Conservation (phyloP, 2,113 vertebrate genomes). For the Capreolus pygargus region DNA sequence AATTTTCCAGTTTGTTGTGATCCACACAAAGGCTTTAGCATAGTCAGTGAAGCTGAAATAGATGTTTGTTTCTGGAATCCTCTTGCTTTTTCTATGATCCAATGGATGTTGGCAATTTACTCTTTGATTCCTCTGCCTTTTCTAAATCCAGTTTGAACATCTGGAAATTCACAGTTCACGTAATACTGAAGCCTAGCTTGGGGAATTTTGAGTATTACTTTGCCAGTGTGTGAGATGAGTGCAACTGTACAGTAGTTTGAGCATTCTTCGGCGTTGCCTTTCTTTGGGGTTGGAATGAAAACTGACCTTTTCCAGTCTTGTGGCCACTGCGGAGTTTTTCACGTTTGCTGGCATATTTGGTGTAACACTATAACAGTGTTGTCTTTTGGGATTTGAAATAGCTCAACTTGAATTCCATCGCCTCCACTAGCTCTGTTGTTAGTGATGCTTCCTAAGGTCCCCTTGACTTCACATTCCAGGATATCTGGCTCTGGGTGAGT, state of each 20-base stretch:
- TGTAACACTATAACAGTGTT: not conserved
- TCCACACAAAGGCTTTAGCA: not conserved
- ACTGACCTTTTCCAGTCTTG: not conserved
- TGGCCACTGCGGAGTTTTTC: not conserved
- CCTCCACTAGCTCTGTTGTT: not conserved
- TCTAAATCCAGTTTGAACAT: not conserved
- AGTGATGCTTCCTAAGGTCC: not conserved
- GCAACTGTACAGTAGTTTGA: not conserved
- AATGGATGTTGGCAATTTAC: not conserved
- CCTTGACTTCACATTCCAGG: not conserved
- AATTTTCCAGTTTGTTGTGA: not conserved
- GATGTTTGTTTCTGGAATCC: not conserved
- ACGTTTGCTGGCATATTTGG: not conserved
- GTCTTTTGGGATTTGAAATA: not conserved
- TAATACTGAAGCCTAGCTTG: not conserved
- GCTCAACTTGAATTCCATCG: not conserved
- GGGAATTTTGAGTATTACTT: not conserved
- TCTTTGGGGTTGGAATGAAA: not conserved
- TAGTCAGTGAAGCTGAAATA: not conserved
- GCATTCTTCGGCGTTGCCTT: not conserved
- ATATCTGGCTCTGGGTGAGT: not conserved
- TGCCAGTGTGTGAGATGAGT: not conserved
- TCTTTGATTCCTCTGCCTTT: not conserved
- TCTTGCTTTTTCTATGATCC: not conserved
- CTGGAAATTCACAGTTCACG: not conserved